Base-by-base conservation (phyloP, 2,113 vertebrate species). In the Myiozetetes cayanensis region DNA sequence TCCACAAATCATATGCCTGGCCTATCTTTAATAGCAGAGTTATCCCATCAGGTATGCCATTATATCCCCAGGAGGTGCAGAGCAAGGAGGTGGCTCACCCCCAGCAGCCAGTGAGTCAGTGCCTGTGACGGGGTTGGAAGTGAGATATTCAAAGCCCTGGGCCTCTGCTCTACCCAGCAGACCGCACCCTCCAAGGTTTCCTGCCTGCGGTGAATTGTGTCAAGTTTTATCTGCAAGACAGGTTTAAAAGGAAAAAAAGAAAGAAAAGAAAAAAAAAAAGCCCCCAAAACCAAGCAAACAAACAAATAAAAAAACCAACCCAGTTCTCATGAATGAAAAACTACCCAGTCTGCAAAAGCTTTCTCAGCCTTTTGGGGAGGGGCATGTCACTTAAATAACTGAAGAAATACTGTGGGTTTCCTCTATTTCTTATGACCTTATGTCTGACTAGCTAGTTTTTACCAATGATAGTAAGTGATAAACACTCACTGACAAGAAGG, bases 301-400 rank as follows among this genome's bases (percentile, higher is more conserved):
- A 80, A 23, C 62, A 70, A 68, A 21, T 6, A n/a, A 21, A 10
- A n/a, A 21, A n/a, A 4, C 5, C 30, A 49, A 10, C 17, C 15
- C 21, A 14, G 21, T 85, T 89, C 62, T 86, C 76, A 78, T 93
- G 87, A 95, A 94, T 84, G 80, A 90, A 86, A 77, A 84, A 4
- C 43, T 71, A 41, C 63, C n/a, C 55, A 44, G 55, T 58, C 65
- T 84, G 90, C 61, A 75, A 61, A 85, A 96, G 24, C 68, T 58
- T 84, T 72, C 75, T 77, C 30, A 30, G 1, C 67, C 53, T 68
- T 39, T 73, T 6, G 1, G 65, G 46, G 39, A 67, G 62, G 50
- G 65, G 30, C 23, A 2, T 7, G 19, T 62, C 31, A 6, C 41
- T 55, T 24, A 30, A 46, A 39, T 83, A 93, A 91, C 90, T 83